Base-by-base conservation (phyloP, 1,140 invertebrate species). In the Branchinecta lindahli region DNA sequence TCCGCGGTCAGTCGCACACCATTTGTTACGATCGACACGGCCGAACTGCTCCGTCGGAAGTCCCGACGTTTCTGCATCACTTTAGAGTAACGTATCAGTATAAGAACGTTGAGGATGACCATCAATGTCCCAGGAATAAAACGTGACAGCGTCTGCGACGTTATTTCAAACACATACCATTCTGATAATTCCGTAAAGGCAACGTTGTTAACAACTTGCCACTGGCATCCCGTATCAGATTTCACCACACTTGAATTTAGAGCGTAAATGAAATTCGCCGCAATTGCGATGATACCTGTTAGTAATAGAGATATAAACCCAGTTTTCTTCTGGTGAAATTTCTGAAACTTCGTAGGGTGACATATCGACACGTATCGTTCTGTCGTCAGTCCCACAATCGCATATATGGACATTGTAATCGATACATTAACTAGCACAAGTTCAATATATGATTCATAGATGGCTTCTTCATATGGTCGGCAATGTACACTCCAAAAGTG, bases 331-430 rank as follows among this genome's bases (percentile, higher is more conserved):
- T 18, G 21, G 52, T 72, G 71, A 18, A 72, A 61, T 44, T 66
- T 52, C 9, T 46, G 71, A 44, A 72, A 72, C 3, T 65, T 20
- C 4, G 65, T 20, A 6, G 71, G 71, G 9, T 66, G 65, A 44
- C 47, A 65, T 15, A 72, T 66, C 2, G 68, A 72, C 33, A 66
- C 33, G 21, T 21, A 72, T 5, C 71, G 71, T 44, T 72, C 71
- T 12, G 70, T 46, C 12, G 47, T 69, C 61, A 72, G 65, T 33
- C 68, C 69, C 52, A 69, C 8, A n/a, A 72, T 44, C 9, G 66
- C 68, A 52, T 72, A 72, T 18, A 68, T 66, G 5, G 71, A 72
- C 18, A 70, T 67, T 3, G 71, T 72, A n/a, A 69, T 66, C 8
- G 47, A 44, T 18, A 52, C 21, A 46, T 72, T 72, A 65, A 67